A percentile compares a stretch with the other conserved stretches of the same genome.
Evolutionary conservation across 2,888 invertebrate species (phyloP).

Genomic region (Drosophila meridionalis): DNA sequence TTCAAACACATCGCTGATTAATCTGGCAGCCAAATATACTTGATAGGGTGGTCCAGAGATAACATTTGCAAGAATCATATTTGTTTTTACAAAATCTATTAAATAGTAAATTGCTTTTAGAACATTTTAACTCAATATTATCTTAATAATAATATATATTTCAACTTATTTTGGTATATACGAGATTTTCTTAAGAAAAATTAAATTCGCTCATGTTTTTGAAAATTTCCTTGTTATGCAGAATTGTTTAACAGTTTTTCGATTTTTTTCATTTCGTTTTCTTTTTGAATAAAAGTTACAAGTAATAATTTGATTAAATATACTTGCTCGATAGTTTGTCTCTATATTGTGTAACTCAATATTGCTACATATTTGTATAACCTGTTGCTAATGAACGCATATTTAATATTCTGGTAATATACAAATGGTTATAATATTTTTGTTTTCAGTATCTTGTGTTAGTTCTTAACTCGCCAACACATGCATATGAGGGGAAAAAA

Average conservation of each 20-base stretch:
- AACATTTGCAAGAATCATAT: slow-evolving; percentile 53
- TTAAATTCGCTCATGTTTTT: slow-evolving; percentile 71
- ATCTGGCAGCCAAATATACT: slow-evolving; percentile 27
- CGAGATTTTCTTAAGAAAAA: slow-evolving; percentile 59
- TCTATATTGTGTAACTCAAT: slow-evolving; percentile 26
- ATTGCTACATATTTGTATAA: slow-evolving; percentile 27
- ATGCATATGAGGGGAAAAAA: slow-evolving; percentile 2
- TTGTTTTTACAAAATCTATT: slow-evolving; percentile 63
- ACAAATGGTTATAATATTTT: slow-evolving; percentile 21
- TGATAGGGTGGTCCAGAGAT: slow-evolving; percentile 36
- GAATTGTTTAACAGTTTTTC: slow-evolving; percentile 19
- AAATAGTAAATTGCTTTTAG: slow-evolving; percentile 77
- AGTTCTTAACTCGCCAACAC: background rate
- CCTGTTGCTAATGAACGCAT: slow-evolving; percentile 26
- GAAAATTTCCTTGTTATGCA: slow-evolving; percentile 35
- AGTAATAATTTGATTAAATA: slow-evolving; percentile 47
- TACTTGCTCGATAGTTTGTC: slow-evolving; percentile 23
- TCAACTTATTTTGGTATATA: slow-evolving; percentile 56
- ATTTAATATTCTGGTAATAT: slow-evolving; percentile 18
- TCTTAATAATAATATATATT: slow-evolving; percentile 50
- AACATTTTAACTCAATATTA: slow-evolving; percentile 33
- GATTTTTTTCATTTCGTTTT: background rate
- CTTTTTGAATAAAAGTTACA: slow-evolving; percentile 36
- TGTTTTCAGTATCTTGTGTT: slow-evolving; percentile 11
- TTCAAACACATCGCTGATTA: slow-evolving; percentile 29